These are phyloP conservation scores for Neomorphus geoffroyi DNA, from an alignment of 2,797 vertebrate species.

Conservation along the genomic window DNA sequence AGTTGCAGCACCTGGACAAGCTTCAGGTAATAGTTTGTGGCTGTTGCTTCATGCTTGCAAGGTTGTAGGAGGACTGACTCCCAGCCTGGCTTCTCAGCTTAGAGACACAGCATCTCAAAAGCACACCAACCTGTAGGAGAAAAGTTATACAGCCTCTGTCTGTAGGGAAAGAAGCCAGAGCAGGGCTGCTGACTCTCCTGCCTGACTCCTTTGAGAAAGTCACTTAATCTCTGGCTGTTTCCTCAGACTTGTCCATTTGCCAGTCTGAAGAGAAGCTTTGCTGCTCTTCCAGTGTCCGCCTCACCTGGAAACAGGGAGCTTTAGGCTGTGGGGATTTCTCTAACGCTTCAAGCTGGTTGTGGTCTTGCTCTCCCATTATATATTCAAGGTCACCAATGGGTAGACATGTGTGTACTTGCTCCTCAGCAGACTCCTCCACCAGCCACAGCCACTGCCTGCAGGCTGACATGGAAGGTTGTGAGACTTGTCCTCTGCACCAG, in stretches of 20 bases:
- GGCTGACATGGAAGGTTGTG: neutral
- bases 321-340: neutral
- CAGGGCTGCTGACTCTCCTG: neutral
- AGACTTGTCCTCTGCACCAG: neutral
- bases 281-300: neutral
- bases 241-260: neutral
- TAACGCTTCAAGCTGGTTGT: neutral
- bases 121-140: neutral
- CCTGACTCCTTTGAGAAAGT: neutral
- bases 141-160: neutral
- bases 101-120: neutral
- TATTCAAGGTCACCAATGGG: too few species aligned
- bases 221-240: neutral
- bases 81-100: neutral
- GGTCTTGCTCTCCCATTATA: neutral
- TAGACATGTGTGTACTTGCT: neutral
- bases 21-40: neutral
- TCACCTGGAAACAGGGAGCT: neutral
- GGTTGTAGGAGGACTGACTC: neutral
- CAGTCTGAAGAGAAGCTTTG: neutral
- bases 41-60: neutral
- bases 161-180: neutral
- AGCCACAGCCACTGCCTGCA: neutral
- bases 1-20: neutral
- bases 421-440: neutral